Percentiles rank a stretch among this genome's conserved stretches.
Conservation (phyloP, 2,797 vertebrate genomes). For the Leucoraja ocellata region DNA sequence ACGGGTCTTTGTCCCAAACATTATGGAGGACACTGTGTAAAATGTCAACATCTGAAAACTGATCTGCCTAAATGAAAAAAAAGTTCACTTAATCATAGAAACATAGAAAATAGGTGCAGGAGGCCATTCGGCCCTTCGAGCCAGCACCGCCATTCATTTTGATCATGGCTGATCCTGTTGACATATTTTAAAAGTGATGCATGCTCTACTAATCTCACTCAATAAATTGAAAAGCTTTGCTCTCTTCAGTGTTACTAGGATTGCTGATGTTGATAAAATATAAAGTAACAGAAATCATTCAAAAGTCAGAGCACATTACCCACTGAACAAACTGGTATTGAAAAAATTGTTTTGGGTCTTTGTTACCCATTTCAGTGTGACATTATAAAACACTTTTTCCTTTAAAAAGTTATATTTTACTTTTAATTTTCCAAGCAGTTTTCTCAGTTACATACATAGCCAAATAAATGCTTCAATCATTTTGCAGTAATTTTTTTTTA, state of each 20-base stretch:
- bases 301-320: not conserved
- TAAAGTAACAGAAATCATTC: not conserved
- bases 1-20: too few species aligned
- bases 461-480: not conserved
- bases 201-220: not conserved
- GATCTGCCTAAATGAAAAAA: not conserved
- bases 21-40: not conserved
- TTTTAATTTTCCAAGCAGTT: not conserved
- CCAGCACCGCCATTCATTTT: too few species aligned
- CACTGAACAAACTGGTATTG: not conserved
- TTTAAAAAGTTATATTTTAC: not conserved
- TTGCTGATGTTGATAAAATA: not conserved
- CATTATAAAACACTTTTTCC: not conserved
- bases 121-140: too few species aligned
- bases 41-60: conserved; percentile 5
- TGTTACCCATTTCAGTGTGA: not conserved
- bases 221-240: not conserved
- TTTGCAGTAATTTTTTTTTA: not conserved
- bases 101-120: too few species aligned
- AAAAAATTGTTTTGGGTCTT: not conserved
- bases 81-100: not conserved
- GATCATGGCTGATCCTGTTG: not conserved
- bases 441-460: not conserved
- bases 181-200: not conserved
- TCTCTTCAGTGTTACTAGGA: too few species aligned